Evolutionary conservation across 1,140 invertebrate species (phyloP).

Genomic region (Bombus sibiricus): DNA sequence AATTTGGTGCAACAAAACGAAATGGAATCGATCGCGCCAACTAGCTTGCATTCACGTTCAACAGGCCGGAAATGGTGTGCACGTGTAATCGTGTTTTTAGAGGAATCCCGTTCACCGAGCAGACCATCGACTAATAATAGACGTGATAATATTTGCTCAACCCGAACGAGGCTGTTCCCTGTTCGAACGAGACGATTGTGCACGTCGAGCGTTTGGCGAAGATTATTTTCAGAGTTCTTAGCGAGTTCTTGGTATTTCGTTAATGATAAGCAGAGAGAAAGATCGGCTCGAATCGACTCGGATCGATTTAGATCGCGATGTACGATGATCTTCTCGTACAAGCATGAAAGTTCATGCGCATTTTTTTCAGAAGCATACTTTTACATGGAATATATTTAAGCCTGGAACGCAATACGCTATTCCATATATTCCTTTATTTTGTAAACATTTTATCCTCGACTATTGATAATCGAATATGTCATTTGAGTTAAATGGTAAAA

Average conservation of each 20-base stretch:
- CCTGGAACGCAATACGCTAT: too few relatives aligned
- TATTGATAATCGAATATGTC: too few relatives aligned
- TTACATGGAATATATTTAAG: too few relatives aligned
- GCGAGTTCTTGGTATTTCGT: not conserved
- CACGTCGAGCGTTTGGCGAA: not conserved
- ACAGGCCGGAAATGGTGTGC: conserved; percentile 46
- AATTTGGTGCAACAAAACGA: not conserved
- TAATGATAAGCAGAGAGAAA: not conserved
- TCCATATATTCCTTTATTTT: too few relatives aligned
- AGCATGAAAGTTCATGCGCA: too few relatives aligned
- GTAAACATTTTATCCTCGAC: too few relatives aligned
- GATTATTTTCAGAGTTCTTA: conserved; percentile 29
- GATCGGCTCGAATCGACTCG: not conserved
- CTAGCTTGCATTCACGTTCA: conserved; percentile 15
- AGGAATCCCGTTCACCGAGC: conserved; percentile 36
- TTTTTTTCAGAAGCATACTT: too few relatives aligned
- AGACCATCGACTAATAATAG: conserved; percentile 50
- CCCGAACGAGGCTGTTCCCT: not conserved
- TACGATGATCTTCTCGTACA: too few relatives aligned
- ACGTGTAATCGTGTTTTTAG: conserved; percentile 51
- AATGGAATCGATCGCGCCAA: not conserved
- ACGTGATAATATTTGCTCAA: conserved; percentile 49
- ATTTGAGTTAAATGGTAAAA: too few relatives aligned
- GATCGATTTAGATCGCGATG: too few relatives aligned
- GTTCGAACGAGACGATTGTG: not conserved